Evolutionary conservation across 2,113 vertebrate species (phyloP).

Genomic region (Psephotus haematonotus): DNA sequence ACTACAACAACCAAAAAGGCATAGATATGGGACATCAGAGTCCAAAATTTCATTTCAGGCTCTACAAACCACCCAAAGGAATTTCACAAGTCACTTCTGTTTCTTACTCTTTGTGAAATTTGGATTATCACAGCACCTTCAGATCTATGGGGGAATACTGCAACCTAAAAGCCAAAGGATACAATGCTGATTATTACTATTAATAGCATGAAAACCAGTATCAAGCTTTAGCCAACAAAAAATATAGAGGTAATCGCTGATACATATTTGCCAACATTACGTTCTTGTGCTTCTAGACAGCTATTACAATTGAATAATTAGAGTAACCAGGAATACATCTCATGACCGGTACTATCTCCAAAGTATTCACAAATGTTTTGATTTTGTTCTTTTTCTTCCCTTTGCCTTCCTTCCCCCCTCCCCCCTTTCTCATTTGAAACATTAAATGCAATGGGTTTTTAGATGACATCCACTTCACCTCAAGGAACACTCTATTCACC

Average conservation of each 20-base stretch:
- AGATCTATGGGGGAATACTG: background rate
- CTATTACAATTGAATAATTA: background rate
- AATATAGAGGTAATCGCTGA: background rate
- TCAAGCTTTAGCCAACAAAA: background rate
- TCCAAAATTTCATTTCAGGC: background rate
- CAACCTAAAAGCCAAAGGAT: background rate
- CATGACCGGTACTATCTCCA: background rate
- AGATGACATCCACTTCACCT: background rate
- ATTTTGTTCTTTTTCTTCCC: background rate
- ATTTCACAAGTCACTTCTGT: background rate
- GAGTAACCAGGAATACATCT: background rate
- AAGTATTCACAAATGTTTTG: background rate
- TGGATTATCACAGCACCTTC: background rate
- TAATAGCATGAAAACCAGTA: background rate
- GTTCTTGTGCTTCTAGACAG: background rate
- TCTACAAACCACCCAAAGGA: background rate
- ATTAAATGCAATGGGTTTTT: background rate
- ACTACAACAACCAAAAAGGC: background rate
- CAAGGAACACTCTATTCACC: background rate
- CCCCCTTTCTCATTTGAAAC: background rate
- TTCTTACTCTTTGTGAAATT: background rate
- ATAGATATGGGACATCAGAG: background rate
- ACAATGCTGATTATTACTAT: background rate
- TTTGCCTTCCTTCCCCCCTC: fast-evolving
- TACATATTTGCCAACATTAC: background rate